These are phyloP conservation scores for Gephyroberyx darwinii DNA, from an alignment of 2,797 vertebrate genomes.

Conservation along the genomic window DNA sequence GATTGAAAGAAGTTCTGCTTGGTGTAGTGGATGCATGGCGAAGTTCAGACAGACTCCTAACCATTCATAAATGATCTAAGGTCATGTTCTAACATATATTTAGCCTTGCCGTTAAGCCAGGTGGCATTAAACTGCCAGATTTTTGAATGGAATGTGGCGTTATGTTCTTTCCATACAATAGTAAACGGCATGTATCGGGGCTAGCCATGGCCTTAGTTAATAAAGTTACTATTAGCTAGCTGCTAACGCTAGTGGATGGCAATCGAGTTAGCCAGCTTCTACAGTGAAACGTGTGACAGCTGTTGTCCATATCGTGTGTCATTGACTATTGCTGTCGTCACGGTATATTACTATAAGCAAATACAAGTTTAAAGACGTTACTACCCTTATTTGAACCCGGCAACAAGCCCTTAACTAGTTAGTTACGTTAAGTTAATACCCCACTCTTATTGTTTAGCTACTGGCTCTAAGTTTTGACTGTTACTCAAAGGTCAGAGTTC, in stretches of 20 bases:
- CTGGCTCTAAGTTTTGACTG: neutral
- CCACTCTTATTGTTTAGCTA: neutral
- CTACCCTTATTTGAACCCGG: neutral
- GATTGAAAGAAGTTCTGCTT: neutral
- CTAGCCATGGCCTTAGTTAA: too few species aligned
- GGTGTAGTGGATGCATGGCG: neutral
- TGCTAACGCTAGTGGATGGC: neutral
- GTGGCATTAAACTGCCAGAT: too few species aligned
- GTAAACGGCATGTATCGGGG: too few species aligned
- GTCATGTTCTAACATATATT: too few species aligned
- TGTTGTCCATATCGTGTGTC: slow-evolving; percentile 41
- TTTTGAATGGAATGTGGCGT: too few species aligned
- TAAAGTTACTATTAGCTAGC: slow-evolving; percentile 3
- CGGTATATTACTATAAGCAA: neutral
- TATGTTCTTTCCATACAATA: too few species aligned
- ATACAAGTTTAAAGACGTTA: neutral
- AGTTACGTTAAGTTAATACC: too few species aligned
- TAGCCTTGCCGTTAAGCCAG: too few species aligned
- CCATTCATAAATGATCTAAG: too few species aligned
- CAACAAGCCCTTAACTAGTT: neutral
- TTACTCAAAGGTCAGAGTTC: neutral
- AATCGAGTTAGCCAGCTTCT: neutral
- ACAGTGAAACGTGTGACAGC: slow-evolving; percentile 48
- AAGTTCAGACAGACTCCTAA: too few species aligned
- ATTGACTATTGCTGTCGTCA: neutral